Evolutionary conservation across 1,140 invertebrate genomes (phyloP), one percentile per base, ranked within the genome.

Genomic region (Drosophila elegans): DNA sequence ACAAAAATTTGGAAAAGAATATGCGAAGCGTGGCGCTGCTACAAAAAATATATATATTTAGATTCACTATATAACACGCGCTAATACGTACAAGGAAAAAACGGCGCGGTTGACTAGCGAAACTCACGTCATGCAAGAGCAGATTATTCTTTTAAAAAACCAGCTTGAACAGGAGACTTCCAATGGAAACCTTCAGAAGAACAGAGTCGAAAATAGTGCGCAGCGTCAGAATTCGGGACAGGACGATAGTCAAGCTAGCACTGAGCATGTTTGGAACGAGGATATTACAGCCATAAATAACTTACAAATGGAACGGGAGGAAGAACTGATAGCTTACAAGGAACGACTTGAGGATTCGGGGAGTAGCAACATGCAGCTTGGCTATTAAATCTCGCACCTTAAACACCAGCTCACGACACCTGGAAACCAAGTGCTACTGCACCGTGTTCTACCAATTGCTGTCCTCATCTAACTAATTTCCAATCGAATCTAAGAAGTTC

Each of bases 251-350:
- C 13, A 55, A 10, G 55, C 62, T 10, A 74, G 56, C n/a, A n/a
- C 36, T 39, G 79, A 83, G 38, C 44, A 78, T 10, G 55, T 46
- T 36, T 85, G 82, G 82, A 51, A 41, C 5, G 78, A 84, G 2
- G 91, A 92, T 9, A 59, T 80, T 4, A 69, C 21, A 39, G 53
- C 78, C 10, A 77, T 91, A 1, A 91, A 80, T 52, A 73, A 76
- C 38, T 67, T 45, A 4, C 73, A 80, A 10, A 53, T 88, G 21
- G 73, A 89, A 55, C 78, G 68, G 1, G 91, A 92, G 13, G 92
- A 92, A 61, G 91, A 92, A 45, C 59, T 92, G 0, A 91, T 92
- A 44, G 51, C 80, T 29, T 92, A 91, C 60, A 92, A 92, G 55
- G 92, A 92, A 49, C 77, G 74, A n/a, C 67, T 91, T 34, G 88